These are phyloP conservation scores for Aethes cnicana DNA, from an alignment of 2,888 invertebrate species.

Conservation along the genomic window DNA sequence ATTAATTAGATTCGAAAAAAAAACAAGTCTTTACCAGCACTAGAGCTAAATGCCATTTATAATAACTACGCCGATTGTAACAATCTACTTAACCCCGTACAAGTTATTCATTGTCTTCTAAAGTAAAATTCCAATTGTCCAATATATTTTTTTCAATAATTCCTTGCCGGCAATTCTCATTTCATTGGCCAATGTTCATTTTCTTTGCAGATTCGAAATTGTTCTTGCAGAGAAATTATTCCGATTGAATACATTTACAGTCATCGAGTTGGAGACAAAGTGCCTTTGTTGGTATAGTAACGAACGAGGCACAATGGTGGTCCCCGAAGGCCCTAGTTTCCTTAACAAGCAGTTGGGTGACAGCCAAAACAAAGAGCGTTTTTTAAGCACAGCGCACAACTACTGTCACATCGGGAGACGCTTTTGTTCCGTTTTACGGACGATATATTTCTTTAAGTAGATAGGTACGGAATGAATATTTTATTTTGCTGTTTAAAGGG, in stretches of 20 bases:
- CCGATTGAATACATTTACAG: conserved; percentile 35
- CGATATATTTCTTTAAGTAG: conserved; percentile 27
- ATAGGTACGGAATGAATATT: conserved; percentile 15
- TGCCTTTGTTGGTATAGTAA: conserved; percentile 51
- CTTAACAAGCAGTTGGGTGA: conserved; percentile 76
- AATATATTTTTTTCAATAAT: background rate
- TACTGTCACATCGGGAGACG: conserved; percentile 27
- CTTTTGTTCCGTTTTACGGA: conserved; percentile 25
- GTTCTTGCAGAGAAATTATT: conserved; percentile 28
- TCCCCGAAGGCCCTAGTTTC: conserved; percentile 64
- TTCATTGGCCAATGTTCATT: conserved; percentile 6
- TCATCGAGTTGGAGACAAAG: conserved; percentile 39
- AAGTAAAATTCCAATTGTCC: no score
- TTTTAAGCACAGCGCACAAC: conserved; percentile 49
- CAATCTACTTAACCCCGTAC: no score
- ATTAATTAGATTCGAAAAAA: no score
- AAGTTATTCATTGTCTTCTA: no score
- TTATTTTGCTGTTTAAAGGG: conserved; percentile 6
- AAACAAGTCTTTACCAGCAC: no score
- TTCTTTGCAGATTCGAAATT: conserved; percentile 14
- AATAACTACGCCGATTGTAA: no score
- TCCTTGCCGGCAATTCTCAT: background rate
- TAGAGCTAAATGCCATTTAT: no score
- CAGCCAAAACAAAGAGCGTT: conserved; percentile 67
- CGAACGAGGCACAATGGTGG: conserved; percentile 66